These are phyloP conservation scores for Acleris laterana DNA, from an alignment of 2,888 invertebrate genomes.

Conservation along the genomic window DNA sequence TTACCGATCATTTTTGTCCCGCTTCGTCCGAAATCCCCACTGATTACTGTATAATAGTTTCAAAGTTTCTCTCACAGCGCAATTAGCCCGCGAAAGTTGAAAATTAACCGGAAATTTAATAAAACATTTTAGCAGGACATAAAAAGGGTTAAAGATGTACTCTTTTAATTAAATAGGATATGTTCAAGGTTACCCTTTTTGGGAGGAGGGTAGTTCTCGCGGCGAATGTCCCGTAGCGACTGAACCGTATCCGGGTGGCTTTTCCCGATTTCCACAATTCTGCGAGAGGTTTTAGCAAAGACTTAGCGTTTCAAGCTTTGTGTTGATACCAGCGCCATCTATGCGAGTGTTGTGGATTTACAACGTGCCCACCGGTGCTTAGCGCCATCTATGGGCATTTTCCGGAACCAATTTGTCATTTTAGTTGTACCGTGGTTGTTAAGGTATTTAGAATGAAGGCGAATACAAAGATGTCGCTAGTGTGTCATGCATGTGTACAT, in stretches of 20 bases:
- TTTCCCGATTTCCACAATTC: constrained; percentile 69
- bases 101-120: constrained; percentile 13
- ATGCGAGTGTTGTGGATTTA: constrained; percentile 15
- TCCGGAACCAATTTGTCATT: constrained; percentile 17
- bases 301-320: constrained; percentile 39
- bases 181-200: constrained; percentile 37
- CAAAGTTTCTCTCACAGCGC: constrained; percentile 60
- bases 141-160: constrained; percentile 4
- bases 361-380: not conserved
- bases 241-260: constrained; percentile 71
- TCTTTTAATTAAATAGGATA: constrained; percentile 7
- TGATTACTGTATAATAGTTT: constrained; percentile 61
- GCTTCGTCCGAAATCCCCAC: constrained; percentile 62
- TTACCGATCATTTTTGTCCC: constrained; percentile 76
- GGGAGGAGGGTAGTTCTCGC: constrained; percentile 56
- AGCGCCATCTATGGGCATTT: constrained; percentile 46
- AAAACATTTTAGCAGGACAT: not conserved
- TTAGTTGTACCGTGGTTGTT: not conserved
- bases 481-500: not conserved
- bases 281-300: constrained; percentile 47
- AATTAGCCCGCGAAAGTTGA: constrained; percentile 24
- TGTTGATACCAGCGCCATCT: constrained; percentile 46
- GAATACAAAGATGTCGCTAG: constrained; percentile 20
- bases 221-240: constrained; percentile 72
- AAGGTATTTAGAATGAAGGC: not conserved